Base-by-base conservation (phyloP, 2,888 invertebrate genomes). In the Trimorus sp. region DNA sequence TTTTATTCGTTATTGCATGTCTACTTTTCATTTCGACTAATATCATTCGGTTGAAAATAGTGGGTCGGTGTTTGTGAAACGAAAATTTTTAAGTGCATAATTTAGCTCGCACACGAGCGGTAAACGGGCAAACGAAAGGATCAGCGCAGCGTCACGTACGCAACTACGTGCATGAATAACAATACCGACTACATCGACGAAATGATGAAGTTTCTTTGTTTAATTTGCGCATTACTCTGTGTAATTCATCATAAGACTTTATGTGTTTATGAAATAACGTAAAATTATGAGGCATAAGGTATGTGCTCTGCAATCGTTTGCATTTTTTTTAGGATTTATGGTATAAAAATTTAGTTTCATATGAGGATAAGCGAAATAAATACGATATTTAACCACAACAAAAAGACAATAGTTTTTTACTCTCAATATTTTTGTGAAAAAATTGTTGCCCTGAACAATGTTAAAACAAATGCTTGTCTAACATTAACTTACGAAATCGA, bases 101-200 rank as follows among this genome's bases (percentile, higher is more conserved):
- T 58, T 68, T 58, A 37, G 36, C 36, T 68, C 14, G 45, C 16
- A 37, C 45, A 58, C 45, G 15, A 58, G 15, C 9, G 14, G 42
- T 48, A 68, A 68, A 36, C 56, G 56, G 36, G 54, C 66, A 26
- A 66, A 66, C 48, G 54, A 56, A 68, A 40, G 56, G 59, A 49
- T 69, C 58, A 69, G 48, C 69, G 8, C 7, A 69, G 36, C 40
- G 40, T 69, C 69, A 69, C 69, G 69, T 69, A 69, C 69, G 37
- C 56, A 58, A 14, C 38, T 49, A 59, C 69, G 58, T 38, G 49
- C 40, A 59, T 69, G 69, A 69, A 69, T 69, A 59, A 69, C 69
- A 68, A 68, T 68, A n/a, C 11, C 26, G 12, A 42, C 2, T 54
- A 66, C 42, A 66, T 66, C 51, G 40, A 66, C 53, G 54, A 66